These are phyloP conservation scores for Dione juno DNA, from an alignment of 2,888 invertebrate species.

Conservation along the genomic window DNA sequence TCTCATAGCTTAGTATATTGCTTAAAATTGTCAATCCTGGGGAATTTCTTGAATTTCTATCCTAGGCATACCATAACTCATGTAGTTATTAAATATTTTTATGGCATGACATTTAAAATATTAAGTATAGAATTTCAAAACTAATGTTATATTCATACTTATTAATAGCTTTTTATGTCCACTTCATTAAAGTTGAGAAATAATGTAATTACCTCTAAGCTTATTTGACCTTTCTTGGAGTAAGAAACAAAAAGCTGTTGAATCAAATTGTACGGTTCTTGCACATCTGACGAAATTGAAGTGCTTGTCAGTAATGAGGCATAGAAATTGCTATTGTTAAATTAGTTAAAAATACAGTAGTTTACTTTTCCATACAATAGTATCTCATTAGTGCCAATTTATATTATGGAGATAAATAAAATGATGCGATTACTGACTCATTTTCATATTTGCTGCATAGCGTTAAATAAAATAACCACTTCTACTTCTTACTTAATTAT, in stretches of 20 bases:
- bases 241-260: constrained; percentile 16
- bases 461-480: too few relatives aligned
- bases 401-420: not conserved
- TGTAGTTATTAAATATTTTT: not conserved
- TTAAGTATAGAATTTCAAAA: not conserved
- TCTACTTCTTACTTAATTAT: too few relatives aligned
- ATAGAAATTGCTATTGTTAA: constrained; percentile 1
- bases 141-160: not conserved
- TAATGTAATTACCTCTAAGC: constrained; percentile 3
- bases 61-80: too few relatives aligned
- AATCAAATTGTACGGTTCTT: constrained; percentile 12
- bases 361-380: not conserved
- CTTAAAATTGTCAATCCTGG: too few relatives aligned
- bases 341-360: not conserved
- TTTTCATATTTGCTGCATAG: too few relatives aligned
- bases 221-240: constrained; percentile 18
- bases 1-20: not conserved
- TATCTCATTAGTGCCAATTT: not conserved
- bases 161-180: constrained; percentile 18
- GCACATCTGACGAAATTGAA: constrained; percentile 19
- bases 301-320: constrained; percentile 11
- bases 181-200: constrained; percentile 14
- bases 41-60: too few relatives aligned
- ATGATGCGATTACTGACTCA: not conserved
- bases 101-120: not conserved